These are phyloP conservation scores for Theropithecus gelada DNA, from an alignment of 2,113 vertebrate species.

Conservation along the genomic window DNA sequence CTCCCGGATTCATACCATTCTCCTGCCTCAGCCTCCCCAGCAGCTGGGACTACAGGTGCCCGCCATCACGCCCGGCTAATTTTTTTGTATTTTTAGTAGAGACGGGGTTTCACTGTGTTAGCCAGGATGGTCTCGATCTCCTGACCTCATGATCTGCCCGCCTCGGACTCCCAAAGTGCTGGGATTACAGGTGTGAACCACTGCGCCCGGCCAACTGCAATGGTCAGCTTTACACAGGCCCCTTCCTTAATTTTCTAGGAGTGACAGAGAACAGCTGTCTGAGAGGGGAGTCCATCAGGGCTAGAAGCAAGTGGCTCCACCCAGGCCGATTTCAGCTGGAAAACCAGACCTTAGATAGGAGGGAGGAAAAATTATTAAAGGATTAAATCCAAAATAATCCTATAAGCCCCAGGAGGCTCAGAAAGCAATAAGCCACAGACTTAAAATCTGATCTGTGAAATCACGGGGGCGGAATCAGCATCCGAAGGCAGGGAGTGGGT, in stretches of 20 bases:
- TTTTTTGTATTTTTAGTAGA: too few relatives aligned
- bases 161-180: too few relatives aligned
- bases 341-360: slow-evolving; percentile 65
- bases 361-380: slow-evolving; percentile 76
- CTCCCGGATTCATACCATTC: too few relatives aligned
- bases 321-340: slow-evolving; percentile 48
- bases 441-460: slow-evolving; percentile 44
- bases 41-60: too few relatives aligned
- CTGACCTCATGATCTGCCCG: too few relatives aligned
- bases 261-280: neutral
- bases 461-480: neutral
- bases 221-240: neutral
- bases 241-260: neutral
- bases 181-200: too few relatives aligned
- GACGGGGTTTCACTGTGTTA: too few relatives aligned
- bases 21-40: too few relatives aligned
- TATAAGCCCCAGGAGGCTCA: slow-evolving; percentile 39
- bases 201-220: too few relatives aligned
- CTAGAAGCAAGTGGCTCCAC: neutral
- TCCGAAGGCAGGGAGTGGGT: slow-evolving; percentile 14
- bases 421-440: slow-evolving; percentile 65
- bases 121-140: too few relatives aligned
- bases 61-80: too few relatives aligned
- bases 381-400: slow-evolving; percentile 72
- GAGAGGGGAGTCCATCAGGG: neutral